phyloP scores from a whole-genome alignment of 2,888 invertebrate species.

The Hydraecia micacea region DNA sequence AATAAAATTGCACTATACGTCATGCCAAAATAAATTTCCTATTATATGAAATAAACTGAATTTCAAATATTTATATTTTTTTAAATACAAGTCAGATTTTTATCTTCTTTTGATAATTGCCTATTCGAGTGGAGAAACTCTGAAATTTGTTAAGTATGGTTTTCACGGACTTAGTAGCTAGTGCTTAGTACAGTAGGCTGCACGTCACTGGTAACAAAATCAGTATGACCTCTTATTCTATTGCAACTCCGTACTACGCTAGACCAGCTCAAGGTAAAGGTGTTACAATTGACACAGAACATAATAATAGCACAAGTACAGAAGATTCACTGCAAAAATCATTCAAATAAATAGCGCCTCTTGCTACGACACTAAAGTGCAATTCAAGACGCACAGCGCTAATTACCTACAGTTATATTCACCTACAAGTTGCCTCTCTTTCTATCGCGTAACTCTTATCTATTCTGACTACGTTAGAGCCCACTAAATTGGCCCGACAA shows the following conservation, averaged over 20 bases:
- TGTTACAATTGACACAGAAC: neutral
- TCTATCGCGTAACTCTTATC: neutral
- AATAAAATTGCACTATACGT: conserved; percentile 20
- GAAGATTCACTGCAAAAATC: neutral
- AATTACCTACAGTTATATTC: neutral
- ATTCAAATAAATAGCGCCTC: neutral
- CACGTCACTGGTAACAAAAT: too few species aligned
- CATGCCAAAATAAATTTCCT: conserved; percentile 25
- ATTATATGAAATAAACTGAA: neutral
- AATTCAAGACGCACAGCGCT: neutral
- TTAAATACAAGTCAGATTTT: too few species aligned
- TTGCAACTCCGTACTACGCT: neutral
- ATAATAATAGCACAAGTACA: neutral
- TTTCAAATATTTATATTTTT: neutral
- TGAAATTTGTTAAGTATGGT: neutral
- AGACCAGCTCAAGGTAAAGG: neutral
- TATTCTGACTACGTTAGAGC: too few species aligned
- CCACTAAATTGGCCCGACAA: neutral
- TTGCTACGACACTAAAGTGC: neutral
- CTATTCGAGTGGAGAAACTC: neutral
- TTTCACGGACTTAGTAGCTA: neutral
- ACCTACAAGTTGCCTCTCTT: neutral
- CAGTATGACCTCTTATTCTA: neutral
- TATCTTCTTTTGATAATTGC: neutral
- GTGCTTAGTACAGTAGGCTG: neutral